A percentile compares a stretch with the other conserved stretches of the same genome.
phyloP scores from a whole-genome alignment of 2,797 vertebrate genomes.

The Eremophila alpestris region DNA sequence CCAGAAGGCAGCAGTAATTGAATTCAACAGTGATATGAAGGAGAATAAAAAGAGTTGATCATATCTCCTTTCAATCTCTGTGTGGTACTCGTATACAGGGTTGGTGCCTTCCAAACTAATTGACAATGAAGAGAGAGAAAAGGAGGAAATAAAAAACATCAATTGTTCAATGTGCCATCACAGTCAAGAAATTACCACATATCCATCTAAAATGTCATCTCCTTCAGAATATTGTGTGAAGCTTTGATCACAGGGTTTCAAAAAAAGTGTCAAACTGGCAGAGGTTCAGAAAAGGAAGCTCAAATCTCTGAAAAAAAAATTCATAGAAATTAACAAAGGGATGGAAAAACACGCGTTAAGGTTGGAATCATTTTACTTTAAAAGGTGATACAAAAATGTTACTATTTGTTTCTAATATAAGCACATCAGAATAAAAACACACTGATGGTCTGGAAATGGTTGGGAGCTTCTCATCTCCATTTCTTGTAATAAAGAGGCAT shows the following conservation, averaged over 20 bases:
- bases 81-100: neutral
- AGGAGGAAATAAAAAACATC: neutral
- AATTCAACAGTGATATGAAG: neutral
- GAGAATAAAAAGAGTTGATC: neutral
- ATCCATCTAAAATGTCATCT: neutral
- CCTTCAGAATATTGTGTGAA: neutral
- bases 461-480: neutral
- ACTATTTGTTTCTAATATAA: neutral
- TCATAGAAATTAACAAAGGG: neutral
- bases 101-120: neutral
- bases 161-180: neutral
- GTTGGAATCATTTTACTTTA: neutral
- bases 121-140: neutral
- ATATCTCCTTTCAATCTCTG: constrained; percentile 8
- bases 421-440: neutral
- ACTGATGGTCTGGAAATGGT: neutral
- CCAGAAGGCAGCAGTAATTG: neutral
- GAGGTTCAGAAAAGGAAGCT: neutral
- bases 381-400: neutral
- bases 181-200: neutral
- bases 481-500: neutral
- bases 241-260: neutral
- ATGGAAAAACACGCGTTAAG: neutral
- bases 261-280: neutral
- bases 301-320: neutral